phyloP scores from a whole-genome alignment of 2,888 invertebrate species.

The Polydrusus tereticollis region DNA sequence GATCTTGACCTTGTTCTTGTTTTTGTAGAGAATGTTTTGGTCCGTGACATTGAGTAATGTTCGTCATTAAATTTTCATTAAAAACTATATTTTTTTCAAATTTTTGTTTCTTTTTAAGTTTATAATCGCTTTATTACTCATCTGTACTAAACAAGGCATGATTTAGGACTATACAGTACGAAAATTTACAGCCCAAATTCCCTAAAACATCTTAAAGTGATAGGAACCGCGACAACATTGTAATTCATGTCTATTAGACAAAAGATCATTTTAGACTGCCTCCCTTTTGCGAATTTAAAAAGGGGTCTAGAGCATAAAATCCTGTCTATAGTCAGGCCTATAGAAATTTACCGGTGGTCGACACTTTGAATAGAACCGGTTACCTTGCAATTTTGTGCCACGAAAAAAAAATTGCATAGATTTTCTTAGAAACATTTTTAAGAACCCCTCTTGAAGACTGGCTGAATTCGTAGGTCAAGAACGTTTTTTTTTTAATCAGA shows the following conservation, averaged over 20 bases:
- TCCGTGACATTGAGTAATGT: too few relatives aligned
- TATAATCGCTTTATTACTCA: too few relatives aligned
- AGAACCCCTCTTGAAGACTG: slow-evolving; percentile 19
- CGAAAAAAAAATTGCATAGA: slow-evolving; percentile 50
- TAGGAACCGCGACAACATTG: slow-evolving; percentile 25
- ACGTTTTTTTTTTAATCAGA: background rate
- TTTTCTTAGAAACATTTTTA: slow-evolving; percentile 35
- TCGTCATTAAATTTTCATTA: too few relatives aligned
- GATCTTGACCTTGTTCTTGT: too few relatives aligned
- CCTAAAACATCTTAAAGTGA: background rate
- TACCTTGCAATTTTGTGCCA: slow-evolving; percentile 29
- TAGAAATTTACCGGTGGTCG: slow-evolving; percentile 25
- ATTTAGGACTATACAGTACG: too few relatives aligned
- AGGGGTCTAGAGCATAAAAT: slow-evolving; percentile 51
- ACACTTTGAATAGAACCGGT: slow-evolving; percentile 35
- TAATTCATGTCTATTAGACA: slow-evolving; percentile 55
- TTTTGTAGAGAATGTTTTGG: too few relatives aligned
- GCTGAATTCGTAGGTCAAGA: slow-evolving; percentile 38
- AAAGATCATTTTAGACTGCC: slow-evolving; percentile 57
- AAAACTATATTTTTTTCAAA: too few relatives aligned
- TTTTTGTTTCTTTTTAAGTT: too few relatives aligned
- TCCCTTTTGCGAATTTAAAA: slow-evolving; percentile 57
- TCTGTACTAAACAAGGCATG: too few relatives aligned
- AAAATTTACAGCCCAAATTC: too few relatives aligned
- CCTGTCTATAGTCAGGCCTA: slow-evolving; percentile 25